Base-by-base conservation (phyloP, 2,888 invertebrate species). In the Synergus laeviventris region DNA sequence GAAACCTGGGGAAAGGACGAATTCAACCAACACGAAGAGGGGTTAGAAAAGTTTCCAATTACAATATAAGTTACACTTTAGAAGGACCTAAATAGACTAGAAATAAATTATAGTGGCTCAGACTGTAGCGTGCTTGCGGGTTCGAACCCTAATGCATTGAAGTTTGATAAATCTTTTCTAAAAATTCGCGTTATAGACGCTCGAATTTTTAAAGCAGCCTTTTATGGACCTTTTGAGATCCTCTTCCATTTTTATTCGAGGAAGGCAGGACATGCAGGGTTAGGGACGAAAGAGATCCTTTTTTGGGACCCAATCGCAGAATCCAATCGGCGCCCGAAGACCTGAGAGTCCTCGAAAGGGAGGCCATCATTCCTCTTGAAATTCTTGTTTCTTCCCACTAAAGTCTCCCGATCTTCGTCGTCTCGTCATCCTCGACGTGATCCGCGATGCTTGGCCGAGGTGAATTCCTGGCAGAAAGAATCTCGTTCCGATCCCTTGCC, bases 391-490 rank as follows among this genome's bases (percentile, higher is more conserved):
- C 73, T 74, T 66, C 54, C 59, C 60, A 77, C 74, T 74, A 62
- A 56, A 74, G n/a, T 42, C 36, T 54, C 64, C 49, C 56, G 73
- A 66, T 73, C 49, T 73, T 64, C 21, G 73, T 59, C 62, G 42
- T 61, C 70, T 45, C 59, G 66, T 75, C 62, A 49, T 61, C 74
- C 59, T 49, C 66, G 60, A 62, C 54, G 56, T 74, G 45, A n/a
- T 61, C 70, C 31, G 49, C 39, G 64, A 42, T 59, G 14, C 70
- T 42, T 39, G 66, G 24, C n/a, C 16, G 84, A 82, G 83, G 76
- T 83, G 83, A 83, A 85, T 85, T 85, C 85, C 84, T 80, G 81
- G 83, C 79, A 78, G 80, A 83, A 85, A 80, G 85, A 85, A 85
- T 85, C 85, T 85, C 81, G 85, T 85, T 83, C 79, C 38, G 18